Percentiles rank a stretch among this genome's conserved stretches.
These are phyloP conservation scores for Chaunax sp. DNA, from an alignment of 2,797 vertebrate genomes.

Conservation along the genomic window DNA sequence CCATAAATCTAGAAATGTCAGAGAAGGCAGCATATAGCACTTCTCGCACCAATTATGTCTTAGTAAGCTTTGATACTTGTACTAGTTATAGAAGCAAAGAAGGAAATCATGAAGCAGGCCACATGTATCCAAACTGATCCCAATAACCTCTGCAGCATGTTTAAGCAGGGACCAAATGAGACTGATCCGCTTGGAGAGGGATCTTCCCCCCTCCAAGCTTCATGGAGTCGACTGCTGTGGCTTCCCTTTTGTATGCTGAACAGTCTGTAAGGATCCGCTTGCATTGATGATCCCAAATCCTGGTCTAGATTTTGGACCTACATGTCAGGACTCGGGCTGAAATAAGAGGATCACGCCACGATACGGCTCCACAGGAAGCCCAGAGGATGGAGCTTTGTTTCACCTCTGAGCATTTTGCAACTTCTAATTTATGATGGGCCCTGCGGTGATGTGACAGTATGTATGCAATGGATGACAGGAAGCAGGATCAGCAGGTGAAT, in stretches of 20 bases:
- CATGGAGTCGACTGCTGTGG: constrained; percentile 5
- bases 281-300: constrained; percentile 37
- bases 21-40: constrained; percentile 38
- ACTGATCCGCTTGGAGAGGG: constrained; percentile 12
- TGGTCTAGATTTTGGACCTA: constrained; percentile 34
- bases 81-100: constrained; percentile 45
- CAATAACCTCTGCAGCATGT: constrained; percentile 8
- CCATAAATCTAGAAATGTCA: constrained; percentile 68
- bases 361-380: constrained; percentile 12
- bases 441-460: constrained; percentile 5
- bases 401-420: constrained; percentile 31
- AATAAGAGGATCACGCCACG: constrained; percentile 45
- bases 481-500: constrained; percentile 4
- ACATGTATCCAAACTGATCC: constrained; percentile 22
- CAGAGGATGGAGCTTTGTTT: constrained; percentile 48
- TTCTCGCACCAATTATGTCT: constrained; percentile 58
- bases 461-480: constrained; percentile 11
- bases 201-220: constrained; percentile 6
- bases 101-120: constrained; percentile 19
- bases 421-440: constrained; percentile 37
- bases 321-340: constrained; percentile 26
- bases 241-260: constrained; percentile 20
- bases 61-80: constrained; percentile 38
- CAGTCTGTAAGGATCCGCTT: constrained; percentile 11
- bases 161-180: constrained; percentile 4